A percentile compares a stretch with the other conserved stretches of the same genome.
phyloP scores from a whole-genome alignment of 2,113 vertebrate species.

The Leiothrix lutea region DNA sequence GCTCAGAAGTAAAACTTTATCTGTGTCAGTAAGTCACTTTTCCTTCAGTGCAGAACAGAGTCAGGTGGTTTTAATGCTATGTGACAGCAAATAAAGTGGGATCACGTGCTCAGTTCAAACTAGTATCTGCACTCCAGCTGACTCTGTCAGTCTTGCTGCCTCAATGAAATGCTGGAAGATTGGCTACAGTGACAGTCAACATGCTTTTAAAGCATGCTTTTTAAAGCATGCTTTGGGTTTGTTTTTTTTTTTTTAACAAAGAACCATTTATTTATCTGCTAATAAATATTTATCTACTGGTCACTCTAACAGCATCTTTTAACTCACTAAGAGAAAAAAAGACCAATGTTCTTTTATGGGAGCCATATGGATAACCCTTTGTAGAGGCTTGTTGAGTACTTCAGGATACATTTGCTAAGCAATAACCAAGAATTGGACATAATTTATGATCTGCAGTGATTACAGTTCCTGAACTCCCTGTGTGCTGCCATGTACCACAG shows the following conservation, averaged over 20 bases:
- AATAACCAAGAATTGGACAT: background rate
- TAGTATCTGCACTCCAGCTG: background rate
- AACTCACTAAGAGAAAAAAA: background rate
- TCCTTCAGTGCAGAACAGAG: background rate
- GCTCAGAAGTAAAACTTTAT: background rate
- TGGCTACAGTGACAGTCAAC: background rate
- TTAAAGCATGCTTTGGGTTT: background rate
- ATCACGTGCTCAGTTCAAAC: background rate
- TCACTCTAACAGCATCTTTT: background rate
- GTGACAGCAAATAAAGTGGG: background rate
- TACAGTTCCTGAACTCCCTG: background rate
- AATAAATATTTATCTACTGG: background rate
- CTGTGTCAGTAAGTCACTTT: background rate
- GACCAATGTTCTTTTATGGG: background rate
- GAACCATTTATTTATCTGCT: background rate
- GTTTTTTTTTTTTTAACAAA: background rate
- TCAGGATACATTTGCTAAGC: background rate
- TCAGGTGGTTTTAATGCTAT: background rate
- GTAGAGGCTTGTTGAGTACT: background rate
- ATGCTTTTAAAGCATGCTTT: background rate
- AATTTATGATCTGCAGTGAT: background rate
- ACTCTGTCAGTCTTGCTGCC: conserved; percentile 4
- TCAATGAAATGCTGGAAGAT: background rate
- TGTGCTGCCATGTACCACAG: background rate
- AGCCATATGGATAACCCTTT: background rate